Evolutionary conservation across 1,140 invertebrate species (phyloP), one percentile per base, ranked within the genome.

Genomic region (Bombus waltoni): DNA sequence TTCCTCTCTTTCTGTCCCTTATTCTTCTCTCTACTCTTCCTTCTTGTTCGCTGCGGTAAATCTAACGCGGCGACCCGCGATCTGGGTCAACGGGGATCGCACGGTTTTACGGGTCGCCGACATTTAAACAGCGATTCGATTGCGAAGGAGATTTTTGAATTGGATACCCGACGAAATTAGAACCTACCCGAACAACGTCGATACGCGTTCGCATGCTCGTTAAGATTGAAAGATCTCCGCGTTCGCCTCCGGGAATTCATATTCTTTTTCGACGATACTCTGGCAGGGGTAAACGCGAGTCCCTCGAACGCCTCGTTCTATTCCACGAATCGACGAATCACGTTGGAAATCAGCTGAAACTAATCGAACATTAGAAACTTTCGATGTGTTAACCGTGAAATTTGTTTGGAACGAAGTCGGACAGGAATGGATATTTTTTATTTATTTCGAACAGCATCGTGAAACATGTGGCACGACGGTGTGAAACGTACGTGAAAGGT

Each of bases 71-170:
- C 57, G 44, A 25, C 35, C 70, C 35, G 83, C 35, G 47, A 85
- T 81, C 59, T 85, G 57, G 83, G 83, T 85, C 83, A 85, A 74
- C 68, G 68, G 35, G 77, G 42, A 85, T 80, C 83, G 76, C 40
- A 59, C 76, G 83, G 57, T 85, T 85, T 85, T 66, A 85, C 83
- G 77, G 78, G 77, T 85, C 78, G 78, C 71, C 57, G 77, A 44
- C 78, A 68, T 66, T 81, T 73, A 81, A 81, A 81, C 71, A 85
- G 47, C 78, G 78, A 57, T 85, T 84, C 83, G 66, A 80, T 80
- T 62, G 65, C 68, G 68, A 72, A 78, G 68, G 47, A 72, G 68
- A 84, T 79, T 84, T 78, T 84, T 80, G 76, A 84, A 84, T 84
- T 62, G 83, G 83, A 38, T 59, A 44, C 15, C 38, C 25, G 18